Conservation (phyloP, 37 sponge, comb jelly and placozoan species). For the Cliona cf. orientalis region DNA sequence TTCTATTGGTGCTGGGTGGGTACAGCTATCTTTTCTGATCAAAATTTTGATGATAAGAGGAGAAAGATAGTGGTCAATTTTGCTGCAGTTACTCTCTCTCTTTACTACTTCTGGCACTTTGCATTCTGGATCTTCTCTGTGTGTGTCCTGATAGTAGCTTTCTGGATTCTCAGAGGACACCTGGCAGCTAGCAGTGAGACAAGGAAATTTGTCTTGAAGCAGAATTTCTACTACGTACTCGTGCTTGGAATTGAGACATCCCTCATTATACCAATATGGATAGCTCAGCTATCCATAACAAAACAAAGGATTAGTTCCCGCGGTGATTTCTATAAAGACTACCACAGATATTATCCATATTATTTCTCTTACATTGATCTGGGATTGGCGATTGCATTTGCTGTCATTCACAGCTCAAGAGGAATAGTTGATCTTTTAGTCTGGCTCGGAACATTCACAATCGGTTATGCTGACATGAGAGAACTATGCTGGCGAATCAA, state of each 20-base stretch:
- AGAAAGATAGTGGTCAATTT: constrained; percentile 8
- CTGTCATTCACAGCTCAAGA: constrained; percentile 67
- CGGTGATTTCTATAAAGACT: neutral
- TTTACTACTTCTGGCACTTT: constrained; percentile 65
- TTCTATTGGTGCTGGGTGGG: constrained; percentile 86
- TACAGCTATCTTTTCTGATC: too few species aligned
- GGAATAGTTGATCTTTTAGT: constrained; percentile 79
- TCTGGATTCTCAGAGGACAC: constrained; percentile 31
- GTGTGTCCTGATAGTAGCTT: constrained; percentile 31
- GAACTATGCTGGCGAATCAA: neutral
- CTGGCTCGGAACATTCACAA: constrained; percentile 78
- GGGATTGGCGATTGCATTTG: constrained; percentile 60
- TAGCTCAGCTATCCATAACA: constrained; percentile 26
- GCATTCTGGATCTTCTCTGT: constrained; percentile 56
- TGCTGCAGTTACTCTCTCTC: constrained; percentile 22
- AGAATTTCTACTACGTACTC: constrained; percentile 63
- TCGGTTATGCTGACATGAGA: constrained; percentile 56
- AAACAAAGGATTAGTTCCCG: neutral
- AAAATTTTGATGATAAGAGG: neutral
- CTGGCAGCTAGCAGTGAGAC: constrained; percentile 72
- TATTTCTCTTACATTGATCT: constrained; percentile 20
- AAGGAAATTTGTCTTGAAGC: constrained; percentile 64
- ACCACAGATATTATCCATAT: too few species aligned
- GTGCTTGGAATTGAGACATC: constrained; percentile 63
- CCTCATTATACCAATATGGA: constrained; percentile 57